Evolutionary conservation across 2,113 vertebrate genomes (phyloP).

Genomic region (Myodes glareolus): DNA sequence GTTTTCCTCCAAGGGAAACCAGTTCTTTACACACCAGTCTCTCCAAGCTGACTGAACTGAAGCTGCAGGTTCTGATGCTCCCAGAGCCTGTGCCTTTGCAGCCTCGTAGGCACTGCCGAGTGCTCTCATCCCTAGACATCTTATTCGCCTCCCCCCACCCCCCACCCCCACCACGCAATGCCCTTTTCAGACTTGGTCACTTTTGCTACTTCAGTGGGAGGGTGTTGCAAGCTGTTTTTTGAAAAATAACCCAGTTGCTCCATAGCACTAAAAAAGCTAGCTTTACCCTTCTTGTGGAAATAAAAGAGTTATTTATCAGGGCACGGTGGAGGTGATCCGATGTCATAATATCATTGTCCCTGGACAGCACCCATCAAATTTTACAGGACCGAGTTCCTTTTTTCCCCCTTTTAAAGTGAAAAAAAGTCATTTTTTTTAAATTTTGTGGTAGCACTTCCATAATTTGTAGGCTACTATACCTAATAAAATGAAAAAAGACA

Average conservation of each 20-base stretch:
- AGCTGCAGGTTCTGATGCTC: neutral
- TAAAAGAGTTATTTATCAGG: neutral
- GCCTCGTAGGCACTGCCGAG: no score
- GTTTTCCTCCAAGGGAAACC: neutral
- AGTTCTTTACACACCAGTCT: neutral
- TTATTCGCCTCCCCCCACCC: neutral
- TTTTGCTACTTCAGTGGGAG: neutral
- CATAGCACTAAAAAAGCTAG: neutral
- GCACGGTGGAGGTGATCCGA: neutral
- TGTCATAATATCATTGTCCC: no score
- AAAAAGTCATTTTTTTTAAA: neutral
- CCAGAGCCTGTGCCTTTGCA: neutral
- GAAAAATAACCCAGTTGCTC: neutral
- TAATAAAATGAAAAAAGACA: neutral
- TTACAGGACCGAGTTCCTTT: neutral
- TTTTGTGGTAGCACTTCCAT: neutral
- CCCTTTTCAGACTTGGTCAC: neutral
- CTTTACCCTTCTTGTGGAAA: neutral
- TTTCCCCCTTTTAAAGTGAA: neutral
- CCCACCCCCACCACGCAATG: neutral
- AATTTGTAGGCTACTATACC: neutral
- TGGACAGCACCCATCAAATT: neutral
- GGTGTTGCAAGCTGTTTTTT: neutral
- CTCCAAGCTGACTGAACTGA: neutral
- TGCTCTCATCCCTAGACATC: neutral